phyloP scores from a whole-genome alignment of 2,888 invertebrate species.

The Noctua janthina region DNA sequence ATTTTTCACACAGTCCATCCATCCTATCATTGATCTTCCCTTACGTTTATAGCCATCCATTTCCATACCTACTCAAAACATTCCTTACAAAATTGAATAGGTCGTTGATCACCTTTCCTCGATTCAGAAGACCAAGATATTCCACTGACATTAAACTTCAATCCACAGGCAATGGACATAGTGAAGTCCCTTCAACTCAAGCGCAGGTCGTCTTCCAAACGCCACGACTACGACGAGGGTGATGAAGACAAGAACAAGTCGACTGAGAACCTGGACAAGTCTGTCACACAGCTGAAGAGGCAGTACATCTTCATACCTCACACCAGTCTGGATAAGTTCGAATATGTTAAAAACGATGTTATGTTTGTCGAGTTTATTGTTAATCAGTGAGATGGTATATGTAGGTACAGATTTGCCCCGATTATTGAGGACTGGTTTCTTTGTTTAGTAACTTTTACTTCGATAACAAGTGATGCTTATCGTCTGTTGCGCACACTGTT shows the following conservation, averaged over 20 bases:
- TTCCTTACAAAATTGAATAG: background rate
- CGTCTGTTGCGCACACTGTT: background rate
- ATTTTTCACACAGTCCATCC: background rate
- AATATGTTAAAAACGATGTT: slow-evolving; percentile 91
- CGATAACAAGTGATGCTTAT: no score
- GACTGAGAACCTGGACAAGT: slow-evolving; percentile 80
- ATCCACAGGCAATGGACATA: slow-evolving; percentile 90
- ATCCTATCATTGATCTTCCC: background rate
- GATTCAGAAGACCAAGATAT: background rate
- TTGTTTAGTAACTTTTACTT: no score
- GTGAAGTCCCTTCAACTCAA: slow-evolving; percentile 90
- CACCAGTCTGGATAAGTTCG: slow-evolving; percentile 90
- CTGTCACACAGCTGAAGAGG: slow-evolving; percentile 82
- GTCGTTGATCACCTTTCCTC: background rate
- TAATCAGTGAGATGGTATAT: slow-evolving; percentile 69
- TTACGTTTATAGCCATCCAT: background rate
- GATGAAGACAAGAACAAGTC: slow-evolving; percentile 77
- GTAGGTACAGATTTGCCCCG: background rate
- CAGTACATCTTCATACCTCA: slow-evolving; percentile 93
- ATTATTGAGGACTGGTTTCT: background rate
- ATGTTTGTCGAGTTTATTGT: slow-evolving; percentile 91
- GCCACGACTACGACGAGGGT: slow-evolving; percentile 81
- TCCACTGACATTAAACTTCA: background rate
- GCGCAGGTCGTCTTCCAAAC: slow-evolving; percentile 83
- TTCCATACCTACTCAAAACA: background rate